These are phyloP conservation scores for Drosophila mojavensis DNA, from an alignment of 1,140 invertebrate species.

Conservation along the genomic window DNA sequence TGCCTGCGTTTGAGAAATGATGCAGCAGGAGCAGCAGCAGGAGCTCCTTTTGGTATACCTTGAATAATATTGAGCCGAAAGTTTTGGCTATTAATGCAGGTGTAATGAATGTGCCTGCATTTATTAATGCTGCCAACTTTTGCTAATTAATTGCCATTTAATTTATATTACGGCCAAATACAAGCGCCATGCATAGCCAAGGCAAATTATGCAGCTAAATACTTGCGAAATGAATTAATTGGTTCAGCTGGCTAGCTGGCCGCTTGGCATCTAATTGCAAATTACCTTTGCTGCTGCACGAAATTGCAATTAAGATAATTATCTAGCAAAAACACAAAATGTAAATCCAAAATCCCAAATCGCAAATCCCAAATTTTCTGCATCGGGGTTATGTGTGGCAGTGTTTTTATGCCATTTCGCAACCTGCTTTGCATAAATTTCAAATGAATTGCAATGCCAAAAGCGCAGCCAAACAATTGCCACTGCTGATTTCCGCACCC, in stretches of 20 bases:
- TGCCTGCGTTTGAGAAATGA: slow-evolving; percentile 79
- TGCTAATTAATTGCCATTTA: slow-evolving; percentile 77
- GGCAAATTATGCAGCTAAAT: slow-evolving; percentile 23
- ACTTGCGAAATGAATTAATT: slow-evolving; percentile 44
- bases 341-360: slow-evolving; percentile 39
- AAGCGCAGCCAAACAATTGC: slow-evolving; percentile 78
- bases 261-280: slow-evolving; percentile 70
- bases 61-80: slow-evolving; percentile 30
- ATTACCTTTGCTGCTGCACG: slow-evolving; percentile 46
- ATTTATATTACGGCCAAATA: slow-evolving; percentile 64
- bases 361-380: slow-evolving; percentile 25
- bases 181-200: neutral
- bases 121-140: slow-evolving; percentile 74
- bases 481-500: slow-evolving; percentile 51
- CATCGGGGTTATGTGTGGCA: slow-evolving; percentile 37
- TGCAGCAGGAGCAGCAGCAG: slow-evolving; percentile 44
- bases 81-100: slow-evolving; percentile 63
- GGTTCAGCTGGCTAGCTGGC: slow-evolving; percentile 34
- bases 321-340: slow-evolving; percentile 71
- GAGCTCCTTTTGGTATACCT: neutral
- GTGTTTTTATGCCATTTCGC: slow-evolving; percentile 37
- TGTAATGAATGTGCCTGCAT: slow-evolving; percentile 75
- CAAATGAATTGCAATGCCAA: slow-evolving; percentile 77
- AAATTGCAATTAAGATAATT: slow-evolving; percentile 82
- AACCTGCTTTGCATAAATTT: slow-evolving; percentile 75